phyloP scores from a whole-genome alignment of 2,888 invertebrate genomes.

The Melinaea menophilus region DNA sequence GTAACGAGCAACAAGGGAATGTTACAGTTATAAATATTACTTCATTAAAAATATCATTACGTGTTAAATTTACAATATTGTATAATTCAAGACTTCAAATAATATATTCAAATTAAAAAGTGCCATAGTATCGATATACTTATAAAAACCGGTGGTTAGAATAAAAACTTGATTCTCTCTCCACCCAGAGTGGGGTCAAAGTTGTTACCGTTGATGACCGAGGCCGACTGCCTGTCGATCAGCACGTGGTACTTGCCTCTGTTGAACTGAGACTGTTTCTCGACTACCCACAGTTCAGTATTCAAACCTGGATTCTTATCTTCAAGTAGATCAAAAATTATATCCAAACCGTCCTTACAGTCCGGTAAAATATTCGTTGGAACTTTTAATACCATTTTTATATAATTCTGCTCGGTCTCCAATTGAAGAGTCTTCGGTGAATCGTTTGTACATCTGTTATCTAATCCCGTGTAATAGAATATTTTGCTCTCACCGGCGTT shows the following conservation, averaged over 20 bases:
- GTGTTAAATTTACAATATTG: too few species aligned
- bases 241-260: slow-evolving; percentile 54
- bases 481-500: slow-evolving; percentile 23
- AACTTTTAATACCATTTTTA: slow-evolving; percentile 54
- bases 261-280: slow-evolving; percentile 44
- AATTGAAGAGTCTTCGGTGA: slow-evolving; percentile 18
- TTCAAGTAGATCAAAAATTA: slow-evolving; percentile 61
- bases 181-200: slow-evolving; percentile 58
- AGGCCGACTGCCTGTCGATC: slow-evolving; percentile 56
- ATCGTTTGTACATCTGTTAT: slow-evolving; percentile 35
- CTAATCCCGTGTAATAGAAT: slow-evolving; percentile 15
- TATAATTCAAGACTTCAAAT: too few species aligned
- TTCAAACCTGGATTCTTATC: slow-evolving; percentile 66
- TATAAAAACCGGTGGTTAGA: slow-evolving; percentile 35
- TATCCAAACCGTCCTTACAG: slow-evolving; percentile 56
- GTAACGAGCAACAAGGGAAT: too few species aligned
- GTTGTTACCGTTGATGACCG: slow-evolving; percentile 48
- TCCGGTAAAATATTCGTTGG: slow-evolving; percentile 56
- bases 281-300: slow-evolving; percentile 59
- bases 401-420: slow-evolving; percentile 34
- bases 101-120: too few species aligned
- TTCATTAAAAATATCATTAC: too few species aligned
- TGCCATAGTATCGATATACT: background rate
- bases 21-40: too few species aligned
- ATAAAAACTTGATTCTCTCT: slow-evolving; percentile 54